Evolutionary conservation across 2,797 vertebrate genomes (phyloP).

Genomic region (Bovichtus variegatus): DNA sequence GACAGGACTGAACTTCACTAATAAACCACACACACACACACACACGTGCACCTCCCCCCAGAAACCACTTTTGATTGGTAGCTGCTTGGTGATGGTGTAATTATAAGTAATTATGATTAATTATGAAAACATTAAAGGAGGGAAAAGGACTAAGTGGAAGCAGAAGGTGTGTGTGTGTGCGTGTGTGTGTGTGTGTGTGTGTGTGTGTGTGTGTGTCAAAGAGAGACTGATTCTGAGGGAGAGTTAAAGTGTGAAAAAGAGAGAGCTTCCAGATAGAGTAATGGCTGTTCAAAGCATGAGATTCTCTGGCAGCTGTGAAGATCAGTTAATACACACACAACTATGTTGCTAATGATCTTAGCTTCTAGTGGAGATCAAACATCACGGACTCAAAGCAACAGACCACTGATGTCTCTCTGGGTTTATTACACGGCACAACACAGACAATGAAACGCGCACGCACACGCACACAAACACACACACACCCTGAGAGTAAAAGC

Average conservation of each 20-base stretch:
- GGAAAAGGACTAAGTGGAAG: conserved; percentile 46
- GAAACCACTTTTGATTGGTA: conserved; percentile 50
- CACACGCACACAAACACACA: no score
- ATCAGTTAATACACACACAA: conserved; percentile 51
- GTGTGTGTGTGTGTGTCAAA: not conserved
- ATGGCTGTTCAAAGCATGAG: conserved; percentile 43
- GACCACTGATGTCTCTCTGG: conserved; percentile 51
- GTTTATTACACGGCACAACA: conserved; percentile 53
- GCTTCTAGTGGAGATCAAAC: conserved; percentile 64
- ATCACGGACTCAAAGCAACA: conserved; percentile 52
- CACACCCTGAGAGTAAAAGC: conserved; percentile 44
- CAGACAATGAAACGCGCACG: conserved; percentile 41
- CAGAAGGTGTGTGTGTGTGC: conserved; percentile 19
- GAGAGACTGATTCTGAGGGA: not conserved
- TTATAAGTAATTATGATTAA: conserved; percentile 61
- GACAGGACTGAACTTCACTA: not conserved
- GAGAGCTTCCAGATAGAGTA: conserved; percentile 19
- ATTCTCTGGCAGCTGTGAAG: conserved; percentile 49
- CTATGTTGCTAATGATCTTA: conserved; percentile 50
- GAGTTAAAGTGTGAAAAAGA: not conserved
- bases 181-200: not conserved
- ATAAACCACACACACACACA: not conserved
- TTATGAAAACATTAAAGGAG: conserved; percentile 59
- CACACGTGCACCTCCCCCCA: conserved; percentile 8
- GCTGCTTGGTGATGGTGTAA: conserved; percentile 47